phyloP scores from a whole-genome alignment of 2,888 invertebrate genomes.

The Leptinotarsa tumamoca region DNA sequence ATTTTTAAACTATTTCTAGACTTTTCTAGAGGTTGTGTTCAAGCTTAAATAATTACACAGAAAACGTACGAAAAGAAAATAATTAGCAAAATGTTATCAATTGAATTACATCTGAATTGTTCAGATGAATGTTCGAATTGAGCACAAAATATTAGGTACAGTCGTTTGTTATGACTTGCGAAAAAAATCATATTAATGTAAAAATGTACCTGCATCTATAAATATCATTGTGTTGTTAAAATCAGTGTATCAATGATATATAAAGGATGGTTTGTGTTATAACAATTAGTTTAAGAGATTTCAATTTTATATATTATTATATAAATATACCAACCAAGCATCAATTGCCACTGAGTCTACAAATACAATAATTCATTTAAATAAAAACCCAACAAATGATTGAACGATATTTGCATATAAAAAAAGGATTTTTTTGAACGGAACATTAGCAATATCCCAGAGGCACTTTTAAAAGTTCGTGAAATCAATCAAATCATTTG shows the following conservation, averaged over 20 bases:
- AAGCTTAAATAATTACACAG: too few relatives aligned
- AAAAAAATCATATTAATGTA: slow-evolving; percentile 5
- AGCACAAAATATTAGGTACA: not conserved
- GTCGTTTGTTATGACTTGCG: slow-evolving; percentile 4
- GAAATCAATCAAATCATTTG: too few relatives aligned
- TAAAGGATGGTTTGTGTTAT: not conserved
- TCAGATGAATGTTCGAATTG: not conserved
- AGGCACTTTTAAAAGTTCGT: too few relatives aligned
- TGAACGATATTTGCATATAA: too few relatives aligned
- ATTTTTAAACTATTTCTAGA: too few relatives aligned
- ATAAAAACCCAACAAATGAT: too few relatives aligned
- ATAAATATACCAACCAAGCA: too few relatives aligned
- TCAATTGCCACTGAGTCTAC: too few relatives aligned
- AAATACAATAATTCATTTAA: not conserved
- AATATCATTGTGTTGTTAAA: slow-evolving; percentile 30
- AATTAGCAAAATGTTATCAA: not conserved
- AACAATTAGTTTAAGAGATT: not conserved
- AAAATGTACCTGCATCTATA: slow-evolving; percentile 37
- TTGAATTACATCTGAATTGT: not conserved
- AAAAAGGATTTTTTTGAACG: too few relatives aligned
- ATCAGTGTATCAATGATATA: slow-evolving; percentile 19
- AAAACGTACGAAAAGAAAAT: not conserved
- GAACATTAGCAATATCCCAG: too few relatives aligned
- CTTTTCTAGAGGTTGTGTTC: too few relatives aligned
- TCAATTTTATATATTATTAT: not conserved